These are phyloP conservation scores for Aethina tumida DNA, from an alignment of 1,140 invertebrate genomes.

Conservation along the genomic window DNA sequence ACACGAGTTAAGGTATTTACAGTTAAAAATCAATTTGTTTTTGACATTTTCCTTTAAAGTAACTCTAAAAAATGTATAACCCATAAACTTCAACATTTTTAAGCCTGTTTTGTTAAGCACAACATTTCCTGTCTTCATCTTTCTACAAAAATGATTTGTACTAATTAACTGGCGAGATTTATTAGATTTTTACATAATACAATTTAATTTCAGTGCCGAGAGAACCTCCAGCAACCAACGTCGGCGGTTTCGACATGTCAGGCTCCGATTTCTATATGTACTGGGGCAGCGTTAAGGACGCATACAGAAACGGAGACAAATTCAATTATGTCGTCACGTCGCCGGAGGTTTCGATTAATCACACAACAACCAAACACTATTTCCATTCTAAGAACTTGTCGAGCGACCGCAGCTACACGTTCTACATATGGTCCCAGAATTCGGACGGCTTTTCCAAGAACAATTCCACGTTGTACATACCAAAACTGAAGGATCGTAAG, in stretches of 20 bases:
- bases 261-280: conserved; percentile 51
- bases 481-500: conserved; percentile 45
- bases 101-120: too few relatives aligned
- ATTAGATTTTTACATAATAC: too few relatives aligned
- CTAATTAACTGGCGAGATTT: too few relatives aligned
- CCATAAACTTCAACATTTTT: too few relatives aligned
- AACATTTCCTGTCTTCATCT: too few relatives aligned
- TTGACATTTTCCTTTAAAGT: too few relatives aligned
- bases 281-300: conserved; percentile 54
- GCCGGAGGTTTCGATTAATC: conserved; percentile 34
- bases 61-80: too few relatives aligned
- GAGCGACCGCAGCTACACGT: conserved; percentile 37
- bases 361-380: conserved; percentile 40
- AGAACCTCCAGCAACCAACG: conserved; percentile 47
- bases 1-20: too few relatives aligned
- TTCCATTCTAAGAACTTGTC: conserved; percentile 42
- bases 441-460: conserved; percentile 44
- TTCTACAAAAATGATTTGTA: too few relatives aligned
- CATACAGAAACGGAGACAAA: conserved; percentile 48
- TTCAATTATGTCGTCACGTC: conserved; percentile 39
- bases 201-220: conserved; percentile 39
- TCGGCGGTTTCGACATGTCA: conserved; percentile 52
- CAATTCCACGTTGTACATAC: conserved; percentile 48
- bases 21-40: too few relatives aligned
- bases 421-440: conserved; percentile 47